A percentile compares a stretch with the other conserved stretches of the same genome.
Evolutionary conservation across 2,888 invertebrate species (phyloP).

Genomic region (Pedicia rivosa): DNA sequence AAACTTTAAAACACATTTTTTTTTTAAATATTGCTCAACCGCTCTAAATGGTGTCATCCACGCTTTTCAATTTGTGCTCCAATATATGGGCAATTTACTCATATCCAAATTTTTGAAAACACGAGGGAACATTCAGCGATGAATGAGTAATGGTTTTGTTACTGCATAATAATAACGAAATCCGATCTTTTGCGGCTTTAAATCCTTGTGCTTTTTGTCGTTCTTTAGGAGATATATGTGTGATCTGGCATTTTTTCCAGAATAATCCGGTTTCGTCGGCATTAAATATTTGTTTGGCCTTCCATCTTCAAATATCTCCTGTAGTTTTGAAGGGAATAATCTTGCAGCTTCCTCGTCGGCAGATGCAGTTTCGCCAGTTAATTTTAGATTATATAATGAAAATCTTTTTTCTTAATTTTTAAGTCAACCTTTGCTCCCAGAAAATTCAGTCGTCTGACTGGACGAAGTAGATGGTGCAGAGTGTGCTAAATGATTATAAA

Average conservation of each 20-base stretch:
- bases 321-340: background rate
- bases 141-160: conserved; percentile 3
- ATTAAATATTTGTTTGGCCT: background rate
- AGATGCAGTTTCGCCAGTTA: background rate
- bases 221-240: background rate
- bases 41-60: background rate
- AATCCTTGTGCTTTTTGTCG: background rate
- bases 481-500: too few relatives aligned
- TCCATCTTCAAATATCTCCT: background rate
- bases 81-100: conserved; percentile 3
- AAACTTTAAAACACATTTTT: conserved; percentile 4
- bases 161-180: background rate
- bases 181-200: background rate
- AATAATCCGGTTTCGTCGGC: conserved; percentile 1
- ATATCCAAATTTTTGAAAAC: conserved; percentile 4
- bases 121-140: background rate
- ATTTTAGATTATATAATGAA: background rate
- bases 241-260: background rate
- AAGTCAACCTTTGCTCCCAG: background rate
- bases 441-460: background rate
- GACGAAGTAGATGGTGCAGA: too few relatives aligned
- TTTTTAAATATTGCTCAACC: background rate
- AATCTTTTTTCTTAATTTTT: background rate
- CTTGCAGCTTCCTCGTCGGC: conserved; percentile 2
- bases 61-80: background rate